Base-by-base conservation (phyloP, 2,797 vertebrate genomes). In the Falco peregrinus region DNA sequence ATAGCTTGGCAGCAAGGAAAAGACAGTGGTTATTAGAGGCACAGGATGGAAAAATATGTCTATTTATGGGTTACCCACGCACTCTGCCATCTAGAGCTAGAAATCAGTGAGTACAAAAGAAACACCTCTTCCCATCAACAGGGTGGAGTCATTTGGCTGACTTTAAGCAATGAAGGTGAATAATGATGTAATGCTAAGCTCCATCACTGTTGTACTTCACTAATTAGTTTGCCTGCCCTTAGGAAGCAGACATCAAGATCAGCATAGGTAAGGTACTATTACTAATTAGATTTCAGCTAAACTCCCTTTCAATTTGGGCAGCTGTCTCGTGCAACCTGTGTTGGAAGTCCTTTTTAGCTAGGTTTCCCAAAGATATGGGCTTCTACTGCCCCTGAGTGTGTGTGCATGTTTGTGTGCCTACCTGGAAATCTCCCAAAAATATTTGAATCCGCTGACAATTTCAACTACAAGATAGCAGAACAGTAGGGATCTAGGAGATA, bases 341-440 rank as follows among this genome's bases (percentile, higher is more conserved):
- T 37, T 69, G 28, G 6, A 71, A 61, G 22, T 28, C 0, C 1
- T 17, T 77, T 73, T 65, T 43, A 53, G 41, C 25, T 61, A 4
- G 0, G 10, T 82, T 73, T 91, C 31, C 37, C 29, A 45, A 63
- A 8, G 24, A 4, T 0, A 7, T 2, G 26, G 35, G 11, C 65
- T 84, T 60, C 51, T 43, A 9, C 61, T 53, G n/a, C 25, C 50
- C 47, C 41, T 17, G 31, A 28, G 5, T 0, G 0, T 11, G 5
- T 0, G 0, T 11, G 4, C 12, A 8, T 6, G 7, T 26, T 25
- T 84, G 24, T 74, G n/a, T 51, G 33, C 16, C 31, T 39, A 4
- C 10, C 22, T 47, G 13, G 22, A 33, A 60, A 7, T 16, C 13
- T 76, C 41, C 47, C 43, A 48, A 12, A 3, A 74, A 54, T 48